Percentiles rank a stretch among this genome's conserved stretches.
Evolutionary conservation across 1,140 invertebrate genomes (phyloP).

Genomic region (Mesaphorura yosii): DNA sequence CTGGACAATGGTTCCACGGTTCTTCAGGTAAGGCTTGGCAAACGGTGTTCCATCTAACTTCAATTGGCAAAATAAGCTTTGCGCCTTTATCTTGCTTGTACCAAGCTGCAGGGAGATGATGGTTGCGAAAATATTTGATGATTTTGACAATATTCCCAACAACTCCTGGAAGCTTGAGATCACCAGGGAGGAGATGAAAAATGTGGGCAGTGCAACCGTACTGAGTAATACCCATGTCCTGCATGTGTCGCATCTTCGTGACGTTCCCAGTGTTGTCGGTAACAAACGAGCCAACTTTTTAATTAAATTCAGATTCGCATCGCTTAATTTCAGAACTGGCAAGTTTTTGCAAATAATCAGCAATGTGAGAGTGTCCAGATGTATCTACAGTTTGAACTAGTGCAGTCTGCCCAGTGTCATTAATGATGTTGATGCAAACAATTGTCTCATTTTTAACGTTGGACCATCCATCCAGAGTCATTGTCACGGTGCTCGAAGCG

Average conservation of each 20-base stretch:
- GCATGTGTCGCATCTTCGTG: not conserved
- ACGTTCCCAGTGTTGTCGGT: not conserved
- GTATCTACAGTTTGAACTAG: not conserved
- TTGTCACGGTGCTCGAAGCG: too few relatives aligned
- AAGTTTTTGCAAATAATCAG: not conserved
- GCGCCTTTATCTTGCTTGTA: not conserved
- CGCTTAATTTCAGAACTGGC: not conserved
- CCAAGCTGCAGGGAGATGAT: not conserved
- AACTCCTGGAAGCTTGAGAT: not conserved
- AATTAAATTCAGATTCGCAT: not conserved
- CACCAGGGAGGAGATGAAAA: not conserved
- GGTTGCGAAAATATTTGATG: constrained; percentile 4
- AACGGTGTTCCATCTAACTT: not conserved
- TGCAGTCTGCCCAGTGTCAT: not conserved
- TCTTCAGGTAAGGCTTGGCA: not conserved
- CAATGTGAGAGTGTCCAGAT: not conserved
- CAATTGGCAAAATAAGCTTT: not conserved
- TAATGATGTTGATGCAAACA: too few relatives aligned
- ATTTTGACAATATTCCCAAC: not conserved
- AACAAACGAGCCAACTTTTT: not conserved
- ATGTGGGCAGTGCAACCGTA: constrained; percentile 1
- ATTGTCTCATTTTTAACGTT: too few relatives aligned
- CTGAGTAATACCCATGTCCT: not conserved
- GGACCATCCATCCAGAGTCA: too few relatives aligned
- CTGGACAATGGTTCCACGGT: not conserved